phyloP scores from a whole-genome alignment of 2,888 invertebrate species.

The Andrena dorsata region DNA sequence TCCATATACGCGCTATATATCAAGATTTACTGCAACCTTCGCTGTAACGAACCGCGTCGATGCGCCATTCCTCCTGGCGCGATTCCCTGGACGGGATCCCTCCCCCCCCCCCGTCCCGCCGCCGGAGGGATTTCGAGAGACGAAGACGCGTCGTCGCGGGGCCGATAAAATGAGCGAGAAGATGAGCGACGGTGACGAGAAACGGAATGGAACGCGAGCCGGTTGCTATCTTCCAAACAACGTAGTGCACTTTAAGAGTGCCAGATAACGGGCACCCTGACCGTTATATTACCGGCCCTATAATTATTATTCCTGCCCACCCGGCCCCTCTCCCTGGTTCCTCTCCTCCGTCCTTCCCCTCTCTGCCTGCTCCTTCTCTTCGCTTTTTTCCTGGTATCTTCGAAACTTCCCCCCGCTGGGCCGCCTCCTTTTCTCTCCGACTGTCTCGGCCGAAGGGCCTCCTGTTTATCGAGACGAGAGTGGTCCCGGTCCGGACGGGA shows the following conservation, averaged over 20 bases:
- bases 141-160: slow-evolving; percentile 16
- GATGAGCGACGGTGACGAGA: slow-evolving; percentile 65
- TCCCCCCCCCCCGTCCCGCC: too few species aligned
- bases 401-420: slow-evolving; percentile 59
- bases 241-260: slow-evolving; percentile 82
- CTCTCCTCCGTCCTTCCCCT: background rate
- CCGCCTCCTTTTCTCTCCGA: slow-evolving; percentile 67
- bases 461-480: slow-evolving; percentile 83
- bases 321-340: background rate
- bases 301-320: slow-evolving; percentile 81
- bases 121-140: slow-evolving; percentile 36
- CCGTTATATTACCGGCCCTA: slow-evolving; percentile 81
- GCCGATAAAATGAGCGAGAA: slow-evolving; percentile 40
- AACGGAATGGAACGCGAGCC: slow-evolving; percentile 57
- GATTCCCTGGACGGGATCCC: slow-evolving; percentile 29
- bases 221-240: slow-evolving; percentile 79
- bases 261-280: slow-evolving; percentile 80
- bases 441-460: slow-evolving; percentile 65
- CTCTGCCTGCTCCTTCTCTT: slow-evolving; percentile 3
- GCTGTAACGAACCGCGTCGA: too few species aligned
- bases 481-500: slow-evolving; percentile 82
- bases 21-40: too few species aligned
- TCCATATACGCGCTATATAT: too few species aligned
- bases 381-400: slow-evolving; percentile 26
- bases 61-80: slow-evolving; percentile 19